A percentile compares a stretch with the other conserved stretches of the same genome.
phyloP scores from a whole-genome alignment of 2,113 vertebrate species.

The Podiceps cristatus region DNA sequence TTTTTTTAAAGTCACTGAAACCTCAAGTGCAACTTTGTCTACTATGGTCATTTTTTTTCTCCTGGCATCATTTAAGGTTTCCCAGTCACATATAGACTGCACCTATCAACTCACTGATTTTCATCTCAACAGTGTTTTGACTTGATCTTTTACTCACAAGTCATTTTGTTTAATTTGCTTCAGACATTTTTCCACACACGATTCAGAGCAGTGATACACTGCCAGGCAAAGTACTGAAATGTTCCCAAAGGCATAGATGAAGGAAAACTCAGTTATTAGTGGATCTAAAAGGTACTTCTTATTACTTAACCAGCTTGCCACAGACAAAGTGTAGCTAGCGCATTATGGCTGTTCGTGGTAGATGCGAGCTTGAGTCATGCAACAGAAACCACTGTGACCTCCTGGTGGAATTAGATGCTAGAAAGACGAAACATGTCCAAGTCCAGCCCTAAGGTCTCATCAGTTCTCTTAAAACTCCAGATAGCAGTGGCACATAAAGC shows the following conservation, averaged over 20 bases:
- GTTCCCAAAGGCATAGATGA: conserved; percentile 42
- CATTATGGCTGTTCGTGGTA: rapidly evolving
- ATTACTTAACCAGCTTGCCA: background rate
- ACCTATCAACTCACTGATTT: background rate
- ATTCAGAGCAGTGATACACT: background rate
- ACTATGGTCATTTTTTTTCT: background rate
- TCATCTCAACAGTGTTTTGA: conserved; percentile 31
- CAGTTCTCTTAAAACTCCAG: background rate
- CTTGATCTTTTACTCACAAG: conserved; percentile 43
- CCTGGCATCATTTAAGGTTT: background rate
- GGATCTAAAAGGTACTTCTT: conserved; percentile 21
- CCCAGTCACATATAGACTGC: background rate
- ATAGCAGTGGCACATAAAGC: background rate
- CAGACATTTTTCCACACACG: conserved; percentile 2
- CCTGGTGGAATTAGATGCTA: background rate
- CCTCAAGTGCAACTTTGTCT: background rate
- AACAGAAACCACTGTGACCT: background rate
- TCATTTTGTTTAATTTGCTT: conserved; percentile 36
- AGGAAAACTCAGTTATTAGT: conserved; percentile 37
- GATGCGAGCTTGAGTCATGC: background rate
- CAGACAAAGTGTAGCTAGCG: background rate
- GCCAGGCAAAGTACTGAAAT: conserved; percentile 47
- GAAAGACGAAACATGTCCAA: background rate
- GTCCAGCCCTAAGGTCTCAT: background rate
- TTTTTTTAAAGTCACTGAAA: background rate